Percentiles rank a stretch among this genome's conserved stretches.
phyloP scores from a whole-genome alignment of 2,797 vertebrate genomes.

The Acestrorhynchus altus region DNA sequence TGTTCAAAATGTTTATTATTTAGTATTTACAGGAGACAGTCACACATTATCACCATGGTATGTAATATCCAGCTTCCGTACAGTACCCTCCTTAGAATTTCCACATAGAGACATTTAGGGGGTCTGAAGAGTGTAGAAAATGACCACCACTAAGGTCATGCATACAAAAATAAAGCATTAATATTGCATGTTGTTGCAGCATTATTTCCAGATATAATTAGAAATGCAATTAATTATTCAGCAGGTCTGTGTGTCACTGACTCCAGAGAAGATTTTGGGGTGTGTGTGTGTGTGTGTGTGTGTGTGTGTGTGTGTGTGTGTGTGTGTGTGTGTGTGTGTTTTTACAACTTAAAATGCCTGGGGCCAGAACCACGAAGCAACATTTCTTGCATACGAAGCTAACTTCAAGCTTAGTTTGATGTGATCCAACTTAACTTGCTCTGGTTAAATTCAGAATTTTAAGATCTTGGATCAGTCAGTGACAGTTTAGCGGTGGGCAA shows the following conservation, averaged over 20 bases:
- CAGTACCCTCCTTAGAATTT: not conserved
- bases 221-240: slow-evolving; percentile 72
- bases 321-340: slow-evolving; percentile 28
- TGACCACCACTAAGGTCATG: slow-evolving; percentile 57
- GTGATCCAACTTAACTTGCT: too few relatives aligned
- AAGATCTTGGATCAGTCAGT: too few relatives aligned
- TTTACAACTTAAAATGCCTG: slow-evolving; percentile 2
- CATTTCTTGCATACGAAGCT: too few relatives aligned
- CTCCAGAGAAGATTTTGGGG: not conserved
- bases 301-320: slow-evolving; percentile 31
- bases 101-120: not conserved
- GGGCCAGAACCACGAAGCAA: too few relatives aligned
- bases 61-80: not conserved
- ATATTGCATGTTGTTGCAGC: slow-evolving; percentile 71
- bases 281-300: slow-evolving; percentile 21
- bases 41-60: not conserved
- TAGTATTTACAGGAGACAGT: too few relatives aligned
- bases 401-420: too few relatives aligned
- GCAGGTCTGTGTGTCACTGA: slow-evolving; percentile 15
- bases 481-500: too few relatives aligned
- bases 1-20: too few relatives aligned
- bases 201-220: slow-evolving; percentile 73
- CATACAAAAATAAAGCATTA: slow-evolving; percentile 67
- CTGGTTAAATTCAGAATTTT: too few relatives aligned
- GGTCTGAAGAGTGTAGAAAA: not conserved